Percentiles rank a stretch among this genome's conserved stretches.
phyloP scores from a whole-genome alignment of 2,113 vertebrate genomes.

The Leptobrachium leishanense region DNA sequence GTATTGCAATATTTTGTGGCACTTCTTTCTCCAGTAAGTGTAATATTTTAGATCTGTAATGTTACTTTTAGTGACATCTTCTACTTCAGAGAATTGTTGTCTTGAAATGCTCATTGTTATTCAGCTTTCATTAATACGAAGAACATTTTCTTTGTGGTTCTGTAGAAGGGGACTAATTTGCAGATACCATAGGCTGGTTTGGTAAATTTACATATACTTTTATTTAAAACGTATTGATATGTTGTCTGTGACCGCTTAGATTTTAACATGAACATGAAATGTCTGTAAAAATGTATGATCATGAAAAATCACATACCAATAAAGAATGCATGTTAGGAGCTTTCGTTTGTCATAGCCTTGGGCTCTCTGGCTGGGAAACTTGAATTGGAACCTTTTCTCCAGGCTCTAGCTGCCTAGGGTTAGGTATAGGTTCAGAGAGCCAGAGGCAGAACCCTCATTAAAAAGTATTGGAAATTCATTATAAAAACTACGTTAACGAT shows the following conservation, averaged over 20 bases:
- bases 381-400: conserved; percentile 23
- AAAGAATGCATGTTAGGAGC: not conserved
- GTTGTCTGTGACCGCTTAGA: not conserved
- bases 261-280: not conserved
- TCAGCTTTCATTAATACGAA: too few relatives aligned
- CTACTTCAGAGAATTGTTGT: too few relatives aligned
- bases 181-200: too few relatives aligned
- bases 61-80: too few relatives aligned
- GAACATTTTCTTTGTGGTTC: too few relatives aligned
- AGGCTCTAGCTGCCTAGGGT: conserved; percentile 27
- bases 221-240: not conserved
- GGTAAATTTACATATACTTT: too few relatives aligned
- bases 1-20: too few relatives aligned
- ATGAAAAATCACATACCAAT: conserved; percentile 19
- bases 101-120: too few relatives aligned
- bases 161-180: too few relatives aligned
- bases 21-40: too few relatives aligned
- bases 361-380: conserved; percentile 12
- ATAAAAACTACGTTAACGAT: conserved; percentile 22
- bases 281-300: conserved; percentile 13
- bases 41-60: too few relatives aligned
- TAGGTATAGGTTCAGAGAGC: conserved; percentile 24
- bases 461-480: conserved; percentile 28
- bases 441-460: conserved; percentile 34
- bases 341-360: conserved; percentile 27